These are phyloP conservation scores for Morpho helenor DNA, from an alignment of 2,888 invertebrate genomes.

Conservation along the genomic window DNA sequence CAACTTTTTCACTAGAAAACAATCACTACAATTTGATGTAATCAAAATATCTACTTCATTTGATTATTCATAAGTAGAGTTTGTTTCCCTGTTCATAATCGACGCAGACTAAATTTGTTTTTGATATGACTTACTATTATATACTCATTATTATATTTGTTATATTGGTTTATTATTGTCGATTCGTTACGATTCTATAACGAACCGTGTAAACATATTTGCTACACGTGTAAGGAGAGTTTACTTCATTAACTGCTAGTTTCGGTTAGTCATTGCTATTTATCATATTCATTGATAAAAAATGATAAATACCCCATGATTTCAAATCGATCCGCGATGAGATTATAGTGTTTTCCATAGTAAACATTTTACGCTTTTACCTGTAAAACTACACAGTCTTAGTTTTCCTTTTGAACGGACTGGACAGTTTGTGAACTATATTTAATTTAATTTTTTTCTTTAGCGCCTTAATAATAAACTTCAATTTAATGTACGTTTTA, in stretches of 20 bases:
- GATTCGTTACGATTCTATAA: neutral
- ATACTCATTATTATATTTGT: conserved; percentile 2
- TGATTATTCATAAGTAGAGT: no score
- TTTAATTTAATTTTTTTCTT: no score
- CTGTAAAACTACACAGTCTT: conserved; percentile 16
- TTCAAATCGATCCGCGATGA: conserved; percentile 17
- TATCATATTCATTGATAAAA: conserved; percentile 16
- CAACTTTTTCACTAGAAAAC: no score
- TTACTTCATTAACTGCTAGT: neutral
- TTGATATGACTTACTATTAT: conserved; percentile 3
- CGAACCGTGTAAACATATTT: neutral
- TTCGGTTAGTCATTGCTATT: neutral
- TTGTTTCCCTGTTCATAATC: neutral
- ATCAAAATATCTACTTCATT: no score
- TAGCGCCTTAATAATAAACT: no score
- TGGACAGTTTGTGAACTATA: neutral
- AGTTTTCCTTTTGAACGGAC: conserved; percentile 3
- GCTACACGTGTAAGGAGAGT: neutral
- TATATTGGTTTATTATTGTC: neutral
- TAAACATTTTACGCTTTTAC: conserved; percentile 15
- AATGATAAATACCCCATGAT: conserved; percentile 21
- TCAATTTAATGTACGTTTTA: no score
- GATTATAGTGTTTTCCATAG: conserved; percentile 11
- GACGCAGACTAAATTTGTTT: neutral
- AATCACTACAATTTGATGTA: no score